phyloP scores from a whole-genome alignment of 2,797 vertebrate species.

The Phoxinus dragarum region DNA sequence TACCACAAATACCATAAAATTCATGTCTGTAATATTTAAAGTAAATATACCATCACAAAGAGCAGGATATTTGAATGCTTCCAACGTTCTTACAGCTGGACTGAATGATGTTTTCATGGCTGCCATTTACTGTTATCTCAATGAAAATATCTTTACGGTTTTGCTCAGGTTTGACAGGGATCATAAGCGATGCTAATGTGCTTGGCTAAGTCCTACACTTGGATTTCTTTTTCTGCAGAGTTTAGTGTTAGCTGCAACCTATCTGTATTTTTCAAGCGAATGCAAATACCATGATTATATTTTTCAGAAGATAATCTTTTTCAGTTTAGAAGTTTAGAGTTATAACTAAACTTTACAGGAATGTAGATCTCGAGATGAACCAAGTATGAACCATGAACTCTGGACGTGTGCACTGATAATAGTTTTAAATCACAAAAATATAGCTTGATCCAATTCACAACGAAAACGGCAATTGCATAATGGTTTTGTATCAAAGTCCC shows the following conservation, averaged over 20 bases:
- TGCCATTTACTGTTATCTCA: constrained; percentile 47
- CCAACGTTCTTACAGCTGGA: constrained; percentile 49
- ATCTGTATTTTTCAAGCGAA: constrained; percentile 9
- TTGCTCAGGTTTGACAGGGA: constrained; percentile 15
- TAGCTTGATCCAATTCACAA: not conserved
- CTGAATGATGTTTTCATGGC: constrained; percentile 39
- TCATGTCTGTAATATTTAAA: constrained; percentile 43
- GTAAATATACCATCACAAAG: constrained; percentile 56
- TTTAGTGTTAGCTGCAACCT: constrained; percentile 4
- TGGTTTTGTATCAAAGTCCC: not conserved
- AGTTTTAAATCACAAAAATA: not conserved
- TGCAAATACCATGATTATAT: constrained; percentile 5
- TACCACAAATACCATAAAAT: constrained; percentile 20
- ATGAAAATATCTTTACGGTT: constrained; percentile 39
- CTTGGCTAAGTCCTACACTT: constrained; percentile 3
- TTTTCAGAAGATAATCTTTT: constrained; percentile 8
- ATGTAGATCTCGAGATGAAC: not conserved
- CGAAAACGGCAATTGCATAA: not conserved
- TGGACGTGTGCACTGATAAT: not conserved
- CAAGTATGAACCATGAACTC: not conserved
- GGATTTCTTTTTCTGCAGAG: not conserved
- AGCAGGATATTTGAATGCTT: constrained; percentile 46
- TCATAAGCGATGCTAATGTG: constrained; percentile 19
- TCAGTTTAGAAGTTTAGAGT: not conserved
- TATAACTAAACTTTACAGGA: constrained; percentile 4